Evolutionary conservation across 2,888 invertebrate species (phyloP).

Genomic region (Argyra leucocephala): DNA sequence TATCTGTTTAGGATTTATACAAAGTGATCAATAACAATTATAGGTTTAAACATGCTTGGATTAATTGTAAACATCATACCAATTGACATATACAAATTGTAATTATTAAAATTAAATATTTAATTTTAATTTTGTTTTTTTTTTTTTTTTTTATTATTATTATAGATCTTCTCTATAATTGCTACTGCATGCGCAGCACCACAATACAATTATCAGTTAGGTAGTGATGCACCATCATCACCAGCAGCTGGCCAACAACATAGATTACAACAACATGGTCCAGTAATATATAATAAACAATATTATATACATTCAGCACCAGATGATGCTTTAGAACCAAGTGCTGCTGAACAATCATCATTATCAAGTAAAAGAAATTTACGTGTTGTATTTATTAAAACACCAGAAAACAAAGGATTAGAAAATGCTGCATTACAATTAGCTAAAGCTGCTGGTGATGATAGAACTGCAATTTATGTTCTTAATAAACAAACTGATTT

Average conservation of each 20-base stretch:
- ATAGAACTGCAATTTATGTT: constrained; percentile 31
- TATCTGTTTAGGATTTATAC: background rate
- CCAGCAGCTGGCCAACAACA: constrained; percentile 24
- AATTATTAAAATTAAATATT: background rate
- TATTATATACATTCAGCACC: constrained; percentile 37
- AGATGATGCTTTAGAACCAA: constrained; percentile 32
- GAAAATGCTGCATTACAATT: constrained; percentile 33
- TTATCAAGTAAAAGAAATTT: constrained; percentile 33
- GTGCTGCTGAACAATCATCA: constrained; percentile 27
- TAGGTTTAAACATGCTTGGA: constrained; percentile 4
- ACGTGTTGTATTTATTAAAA: constrained; percentile 39
- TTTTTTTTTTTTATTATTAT: background rate
- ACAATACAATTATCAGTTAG: constrained; percentile 1
- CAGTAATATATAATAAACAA: constrained; percentile 35
- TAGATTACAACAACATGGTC: constrained; percentile 31
- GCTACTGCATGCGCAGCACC: background rate
- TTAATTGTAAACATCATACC: constrained; percentile 7
- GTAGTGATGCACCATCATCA: constrained; percentile 10
- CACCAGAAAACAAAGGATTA: constrained; percentile 36
- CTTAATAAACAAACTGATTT: constrained; percentile 35
- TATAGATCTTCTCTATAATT: background rate
- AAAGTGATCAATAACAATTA: background rate
- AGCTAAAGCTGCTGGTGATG: constrained; percentile 33
- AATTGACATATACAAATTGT: no score
- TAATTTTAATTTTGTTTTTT: background rate